Evolutionary conservation across 2,113 vertebrate species (phyloP).

Genomic region (Microtus ochrogaster): DNA sequence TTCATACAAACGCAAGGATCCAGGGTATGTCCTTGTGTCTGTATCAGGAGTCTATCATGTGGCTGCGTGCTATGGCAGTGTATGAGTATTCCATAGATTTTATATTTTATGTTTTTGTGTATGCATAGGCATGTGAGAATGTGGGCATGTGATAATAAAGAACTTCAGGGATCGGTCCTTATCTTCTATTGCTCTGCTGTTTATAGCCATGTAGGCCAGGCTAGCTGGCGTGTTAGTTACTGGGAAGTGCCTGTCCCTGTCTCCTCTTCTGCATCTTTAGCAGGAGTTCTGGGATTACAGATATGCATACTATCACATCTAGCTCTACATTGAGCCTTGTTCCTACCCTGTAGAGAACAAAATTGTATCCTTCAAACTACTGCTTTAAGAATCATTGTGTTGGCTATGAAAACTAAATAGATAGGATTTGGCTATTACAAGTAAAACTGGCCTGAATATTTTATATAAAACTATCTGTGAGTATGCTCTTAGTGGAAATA

Average conservation of each 20-base stretch:
- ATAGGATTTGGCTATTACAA: not conserved
- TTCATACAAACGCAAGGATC: constrained; percentile 6
- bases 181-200: not conserved
- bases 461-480: constrained; percentile 8
- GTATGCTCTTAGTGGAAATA: not conserved
- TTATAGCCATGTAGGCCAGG: not conserved
- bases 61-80: not conserved
- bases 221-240: not conserved
- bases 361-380: not conserved
- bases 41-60: not conserved
- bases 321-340: not conserved
- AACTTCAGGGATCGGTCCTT: not conserved
- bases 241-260: not conserved
- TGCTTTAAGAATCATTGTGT: constrained; percentile 1
- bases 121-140: too few relatives aligned
- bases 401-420: constrained; percentile 13
- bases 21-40: not conserved
- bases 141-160: not conserved
- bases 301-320: not conserved
- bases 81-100: not conserved
- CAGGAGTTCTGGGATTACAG: not conserved
- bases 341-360: not conserved
- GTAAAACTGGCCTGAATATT: constrained; percentile 9
- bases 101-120: not conserved
- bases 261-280: not conserved